Evolutionary conservation across 2,888 invertebrate species (phyloP).

Genomic region (Gibbula magus): DNA sequence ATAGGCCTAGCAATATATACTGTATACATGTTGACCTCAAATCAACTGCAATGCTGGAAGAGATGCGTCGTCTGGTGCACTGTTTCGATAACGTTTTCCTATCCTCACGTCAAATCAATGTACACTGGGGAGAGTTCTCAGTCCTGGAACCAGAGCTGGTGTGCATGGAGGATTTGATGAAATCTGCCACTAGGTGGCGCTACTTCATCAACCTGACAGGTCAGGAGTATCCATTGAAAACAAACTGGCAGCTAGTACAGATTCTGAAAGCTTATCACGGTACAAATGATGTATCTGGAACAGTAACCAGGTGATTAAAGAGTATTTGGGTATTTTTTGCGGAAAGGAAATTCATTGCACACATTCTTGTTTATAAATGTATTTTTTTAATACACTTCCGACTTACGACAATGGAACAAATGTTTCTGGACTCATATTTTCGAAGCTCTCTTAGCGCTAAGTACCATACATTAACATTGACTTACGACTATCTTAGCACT

Average conservation of each 20-base stretch:
- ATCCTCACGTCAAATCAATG: slow-evolving; percentile 44
- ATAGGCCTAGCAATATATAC: slow-evolving; percentile 69
- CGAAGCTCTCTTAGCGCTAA: no score
- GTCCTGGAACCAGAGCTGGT: slow-evolving; percentile 65
- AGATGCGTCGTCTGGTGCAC: slow-evolving; percentile 44
- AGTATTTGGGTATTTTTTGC: no score
- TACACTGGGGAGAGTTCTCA: slow-evolving; percentile 60
- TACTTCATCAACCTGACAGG: slow-evolving; percentile 69
- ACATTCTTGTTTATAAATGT: no score
- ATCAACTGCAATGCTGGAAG: slow-evolving; percentile 26
- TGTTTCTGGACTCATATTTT: no score
- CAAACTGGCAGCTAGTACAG: slow-evolving; percentile 63
- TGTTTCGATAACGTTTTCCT: slow-evolving; percentile 69
- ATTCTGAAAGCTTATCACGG: slow-evolving; percentile 65
- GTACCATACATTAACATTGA: no score
- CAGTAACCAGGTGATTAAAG: slow-evolving; percentile 33
- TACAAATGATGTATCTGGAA: slow-evolving; percentile 58
- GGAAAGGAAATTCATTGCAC: no score
- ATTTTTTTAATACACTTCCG: no score
- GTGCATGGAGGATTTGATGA: slow-evolving; percentile 60
- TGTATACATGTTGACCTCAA: slow-evolving; percentile 71
- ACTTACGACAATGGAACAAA: no score
- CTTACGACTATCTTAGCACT: no score
- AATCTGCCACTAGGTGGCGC: slow-evolving; percentile 49
- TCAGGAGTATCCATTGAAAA: slow-evolving; percentile 66